Evolutionary conservation across 2,888 invertebrate species (phyloP).

Genomic region (Chloroclystis v-ata): DNA sequence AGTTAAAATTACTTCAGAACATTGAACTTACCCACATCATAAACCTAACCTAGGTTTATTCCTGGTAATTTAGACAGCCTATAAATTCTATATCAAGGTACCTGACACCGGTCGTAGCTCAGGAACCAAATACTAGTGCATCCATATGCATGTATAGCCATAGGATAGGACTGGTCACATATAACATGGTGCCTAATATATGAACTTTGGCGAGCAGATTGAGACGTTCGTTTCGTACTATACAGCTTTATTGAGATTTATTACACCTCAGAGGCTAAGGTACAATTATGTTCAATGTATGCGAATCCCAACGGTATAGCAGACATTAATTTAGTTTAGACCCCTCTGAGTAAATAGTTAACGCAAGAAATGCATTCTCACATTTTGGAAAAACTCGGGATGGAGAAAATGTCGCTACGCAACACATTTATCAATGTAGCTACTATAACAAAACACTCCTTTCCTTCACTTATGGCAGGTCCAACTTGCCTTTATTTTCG

Average conservation of each 20-base stretch:
- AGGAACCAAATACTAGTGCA: constrained; percentile 23
- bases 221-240: constrained; percentile 37
- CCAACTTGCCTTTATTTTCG: too few species aligned
- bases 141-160: constrained; percentile 19
- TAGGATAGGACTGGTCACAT: too few species aligned
- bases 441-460: too few species aligned
- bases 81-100: constrained; percentile 27
- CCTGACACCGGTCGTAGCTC: constrained; percentile 27
- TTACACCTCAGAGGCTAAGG: constrained; percentile 51
- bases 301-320: constrained; percentile 55
- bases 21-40: too few species aligned
- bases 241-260: constrained; percentile 66
- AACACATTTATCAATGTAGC: too few species aligned
- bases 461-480: too few species aligned
- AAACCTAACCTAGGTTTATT: too few species aligned
- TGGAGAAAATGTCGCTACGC: too few species aligned
- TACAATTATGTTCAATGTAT: constrained; percentile 56
- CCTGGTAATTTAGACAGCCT: constrained; percentile 29
- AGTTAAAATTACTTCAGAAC: too few species aligned
- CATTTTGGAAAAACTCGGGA: too few species aligned
- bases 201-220: constrained; percentile 40
- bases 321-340: constrained; percentile 44
- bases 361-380: too few species aligned
- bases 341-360: constrained; percentile 29
- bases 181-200: constrained; percentile 45